Conservation (phyloP, 2,797 vertebrate genomes). For the Liasis olivaceus region DNA sequence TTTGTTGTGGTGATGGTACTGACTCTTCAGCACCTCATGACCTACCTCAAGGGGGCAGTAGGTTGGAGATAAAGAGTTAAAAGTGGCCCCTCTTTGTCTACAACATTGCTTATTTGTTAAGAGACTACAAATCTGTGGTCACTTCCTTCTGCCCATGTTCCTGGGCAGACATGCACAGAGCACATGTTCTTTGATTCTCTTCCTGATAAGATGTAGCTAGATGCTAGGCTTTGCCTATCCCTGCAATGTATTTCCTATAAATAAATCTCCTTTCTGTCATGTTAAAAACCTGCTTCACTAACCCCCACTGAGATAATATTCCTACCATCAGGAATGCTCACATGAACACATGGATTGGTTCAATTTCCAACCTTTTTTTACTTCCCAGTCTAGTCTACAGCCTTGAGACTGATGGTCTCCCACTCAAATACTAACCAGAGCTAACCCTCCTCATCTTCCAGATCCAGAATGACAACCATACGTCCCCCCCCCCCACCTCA, state of each 20-base stretch:
- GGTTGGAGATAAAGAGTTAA: background rate
- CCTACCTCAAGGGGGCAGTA: background rate
- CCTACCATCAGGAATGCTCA: background rate
- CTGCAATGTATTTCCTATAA: background rate
- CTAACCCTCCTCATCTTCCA: background rate
- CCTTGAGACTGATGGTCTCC: background rate
- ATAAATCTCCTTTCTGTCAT: background rate
- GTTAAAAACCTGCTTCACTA: background rate
- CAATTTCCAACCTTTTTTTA: background rate
- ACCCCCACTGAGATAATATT: background rate
- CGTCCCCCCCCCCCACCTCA: background rate
- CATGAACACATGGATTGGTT: background rate
- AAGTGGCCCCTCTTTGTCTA: background rate
- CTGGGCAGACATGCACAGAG: background rate
- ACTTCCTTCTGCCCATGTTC: background rate
- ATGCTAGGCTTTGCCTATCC: background rate
- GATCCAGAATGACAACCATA: background rate
- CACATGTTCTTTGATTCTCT: background rate
- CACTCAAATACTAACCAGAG: background rate
- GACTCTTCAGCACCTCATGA: background rate
- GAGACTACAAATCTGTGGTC: background rate
- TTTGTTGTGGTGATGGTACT: background rate
- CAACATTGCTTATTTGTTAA: background rate
- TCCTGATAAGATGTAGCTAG: background rate
- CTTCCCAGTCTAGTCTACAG: background rate